phyloP scores from a whole-genome alignment of 2,797 vertebrate species.

The Setipinna tenuifilis region DNA sequence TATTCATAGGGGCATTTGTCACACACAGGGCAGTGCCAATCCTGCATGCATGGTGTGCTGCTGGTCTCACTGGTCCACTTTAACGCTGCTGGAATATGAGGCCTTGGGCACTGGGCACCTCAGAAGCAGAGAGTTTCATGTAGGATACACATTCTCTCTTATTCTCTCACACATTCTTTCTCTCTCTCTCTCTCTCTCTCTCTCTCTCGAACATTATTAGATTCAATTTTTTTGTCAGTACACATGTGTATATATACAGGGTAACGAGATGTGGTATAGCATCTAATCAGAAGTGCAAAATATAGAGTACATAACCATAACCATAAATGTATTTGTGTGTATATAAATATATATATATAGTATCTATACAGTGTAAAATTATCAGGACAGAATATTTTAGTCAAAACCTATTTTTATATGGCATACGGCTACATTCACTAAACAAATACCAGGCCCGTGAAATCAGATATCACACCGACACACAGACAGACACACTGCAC shows the following conservation, averaged over 20 bases:
- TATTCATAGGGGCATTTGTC: background rate
- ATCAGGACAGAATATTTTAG: slow-evolving; percentile 46
- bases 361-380: slow-evolving; percentile 49
- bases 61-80: background rate
- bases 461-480: slow-evolving; percentile 44
- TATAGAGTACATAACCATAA: too few relatives aligned
- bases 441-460: background rate
- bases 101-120: slow-evolving; percentile 11
- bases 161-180: background rate
- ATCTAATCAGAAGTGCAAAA: too few relatives aligned
- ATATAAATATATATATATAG: too few relatives aligned
- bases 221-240: too few relatives aligned
- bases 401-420: background rate
- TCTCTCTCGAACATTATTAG: too few relatives aligned
- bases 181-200: too few relatives aligned
- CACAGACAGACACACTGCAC: background rate
- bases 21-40: background rate
- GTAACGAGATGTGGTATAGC: too few relatives aligned
- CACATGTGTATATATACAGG: too few relatives aligned
- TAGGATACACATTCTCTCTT: background rate
- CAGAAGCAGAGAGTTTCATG: background rate
- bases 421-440: background rate
- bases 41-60: background rate
- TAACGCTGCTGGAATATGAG: background rate
- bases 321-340: too few relatives aligned